Evolutionary conservation across 2,113 vertebrate species (phyloP), one percentile per base, ranked within the genome.

Genomic region (Leiothrix lutea): DNA sequence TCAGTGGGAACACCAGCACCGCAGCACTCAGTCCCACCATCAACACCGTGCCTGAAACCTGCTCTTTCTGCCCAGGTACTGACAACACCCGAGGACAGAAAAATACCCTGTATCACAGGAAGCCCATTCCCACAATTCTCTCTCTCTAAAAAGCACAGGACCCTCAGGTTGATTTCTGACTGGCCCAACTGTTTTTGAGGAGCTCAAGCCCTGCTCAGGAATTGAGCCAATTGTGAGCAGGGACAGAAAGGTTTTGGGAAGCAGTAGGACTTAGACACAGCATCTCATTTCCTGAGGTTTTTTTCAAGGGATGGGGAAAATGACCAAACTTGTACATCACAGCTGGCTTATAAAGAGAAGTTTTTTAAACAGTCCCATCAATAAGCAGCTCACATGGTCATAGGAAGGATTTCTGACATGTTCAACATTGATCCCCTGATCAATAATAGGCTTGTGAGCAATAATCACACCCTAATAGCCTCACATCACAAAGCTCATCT

Each of bases 401-500:
- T 4, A 79, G 75, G 33, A 80, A 72, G 51, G 45, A 50, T 54
- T 92, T 80, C 75, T 78, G 53, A 61, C 80, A 71, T 16, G 8
- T 54, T 87, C 67, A 33, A 5, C 67, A 95, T 70, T 1, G 80
- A 96, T 66, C 35, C 29, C 20, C 65, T 67, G 50, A 92, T 96
- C 91, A 80, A 88, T 92, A 83, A 28, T n/a, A 87, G 75, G 35
- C 65, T 81, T 67, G 77, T 75, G 79, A 95, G 58, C 80, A 86
- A 92, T 82, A 87, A 95, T 95, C 60, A 70, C 67, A 65, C 29
- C 71, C 80, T 78, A 95, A 58, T 29, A 65, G 72, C 44, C 72
- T 83, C 57, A 42, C 70, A 83, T 81, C 53, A 83, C 64, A 91
- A 82, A 95, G 54, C 72, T 85, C 86, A 88, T 92, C 71, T 69